Percentiles rank a stretch among this genome's conserved stretches.
phyloP scores from a whole-genome alignment of 1,140 invertebrate species.

The Seison nebaliae region DNA sequence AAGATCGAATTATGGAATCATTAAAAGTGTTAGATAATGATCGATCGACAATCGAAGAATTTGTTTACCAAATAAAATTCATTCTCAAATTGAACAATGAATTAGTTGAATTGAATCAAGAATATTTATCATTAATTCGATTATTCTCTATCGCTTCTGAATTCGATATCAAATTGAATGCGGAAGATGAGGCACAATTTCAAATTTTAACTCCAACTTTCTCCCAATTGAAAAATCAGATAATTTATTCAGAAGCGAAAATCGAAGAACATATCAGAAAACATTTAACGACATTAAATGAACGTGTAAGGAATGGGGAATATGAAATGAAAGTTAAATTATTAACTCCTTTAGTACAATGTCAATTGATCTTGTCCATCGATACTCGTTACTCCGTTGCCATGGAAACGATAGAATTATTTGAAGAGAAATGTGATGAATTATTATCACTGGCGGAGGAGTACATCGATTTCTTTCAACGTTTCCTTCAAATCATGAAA shows the following conservation, averaged over 20 bases:
- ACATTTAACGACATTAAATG: conserved; percentile 16
- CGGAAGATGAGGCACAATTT: conserved; percentile 24
- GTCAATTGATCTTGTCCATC: conserved; percentile 19
- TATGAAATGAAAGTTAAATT: conserved; percentile 21
- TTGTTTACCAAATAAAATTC: conserved; percentile 27
- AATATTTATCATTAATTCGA: conserved; percentile 20
- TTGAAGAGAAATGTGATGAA: conserved; percentile 17
- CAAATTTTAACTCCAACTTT: conserved; percentile 25
- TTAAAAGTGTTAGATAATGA: conserved; percentile 22
- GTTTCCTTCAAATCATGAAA: conserved; percentile 19
- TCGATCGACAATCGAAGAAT: conserved; percentile 23
- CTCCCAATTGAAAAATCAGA: conserved; percentile 24
- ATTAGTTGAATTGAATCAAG: conserved; percentile 23
- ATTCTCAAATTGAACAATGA: conserved; percentile 22
- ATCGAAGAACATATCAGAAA: conserved; percentile 28
- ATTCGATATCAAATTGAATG: conserved; percentile 19
- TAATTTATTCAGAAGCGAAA: conserved; percentile 27
- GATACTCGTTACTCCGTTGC: conserved; percentile 21
- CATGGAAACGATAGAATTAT: conserved; percentile 18
- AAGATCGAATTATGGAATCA: conserved; percentile 20
- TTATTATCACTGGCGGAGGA: conserved; percentile 20
- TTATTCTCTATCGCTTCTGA: conserved; percentile 24
- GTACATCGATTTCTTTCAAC: conserved; percentile 25
- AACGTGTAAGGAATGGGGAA: conserved; percentile 18
- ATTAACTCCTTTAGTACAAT: too few relatives aligned